Conservation (phyloP, 2,113 vertebrate species). For the Dasyornis broadbenti region DNA sequence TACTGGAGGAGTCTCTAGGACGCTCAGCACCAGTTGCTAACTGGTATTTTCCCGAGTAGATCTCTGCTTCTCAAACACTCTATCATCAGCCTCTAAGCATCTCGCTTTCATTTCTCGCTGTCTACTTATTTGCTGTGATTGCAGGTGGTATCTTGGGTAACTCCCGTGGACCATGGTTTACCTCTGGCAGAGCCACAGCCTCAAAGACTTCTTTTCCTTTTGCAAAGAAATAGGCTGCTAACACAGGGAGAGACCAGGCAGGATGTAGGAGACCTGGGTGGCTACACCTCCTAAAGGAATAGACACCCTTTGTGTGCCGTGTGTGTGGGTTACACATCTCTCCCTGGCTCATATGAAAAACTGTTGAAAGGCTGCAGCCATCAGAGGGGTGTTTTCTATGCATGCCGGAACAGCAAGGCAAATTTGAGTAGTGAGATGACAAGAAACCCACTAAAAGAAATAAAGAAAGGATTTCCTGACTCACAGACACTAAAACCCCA, state of each 20-base stretch:
- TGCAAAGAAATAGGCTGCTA: not conserved
- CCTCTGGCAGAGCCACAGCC: not conserved
- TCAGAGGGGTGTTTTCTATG: not conserved
- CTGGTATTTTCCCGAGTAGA: not conserved
- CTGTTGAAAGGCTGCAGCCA: constrained; percentile 61
- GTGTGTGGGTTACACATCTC: not conserved
- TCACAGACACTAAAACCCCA: not conserved
- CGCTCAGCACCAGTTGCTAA: not conserved
- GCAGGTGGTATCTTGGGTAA: not conserved
- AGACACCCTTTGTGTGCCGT: rapidly evolving
- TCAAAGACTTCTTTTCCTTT: not conserved
- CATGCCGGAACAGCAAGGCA: not conserved
- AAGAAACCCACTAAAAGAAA: constrained; percentile 59
- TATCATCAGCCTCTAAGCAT: not conserved
- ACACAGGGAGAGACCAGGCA: not conserved
- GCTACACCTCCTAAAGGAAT: not conserved
- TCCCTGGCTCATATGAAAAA: not conserved
- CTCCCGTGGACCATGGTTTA: not conserved
- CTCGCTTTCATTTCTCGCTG: not conserved
- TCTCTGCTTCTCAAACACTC: not conserved
- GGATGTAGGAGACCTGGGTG: rapidly evolving
- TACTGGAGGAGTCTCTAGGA: not conserved
- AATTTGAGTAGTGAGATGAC: constrained; percentile 48
- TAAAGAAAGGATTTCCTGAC: constrained; percentile 61
- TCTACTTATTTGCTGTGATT: not conserved